These are phyloP conservation scores for Isurus oxyrinchus DNA, from an alignment of 2,113 vertebrate genomes.

Conservation along the genomic window DNA sequence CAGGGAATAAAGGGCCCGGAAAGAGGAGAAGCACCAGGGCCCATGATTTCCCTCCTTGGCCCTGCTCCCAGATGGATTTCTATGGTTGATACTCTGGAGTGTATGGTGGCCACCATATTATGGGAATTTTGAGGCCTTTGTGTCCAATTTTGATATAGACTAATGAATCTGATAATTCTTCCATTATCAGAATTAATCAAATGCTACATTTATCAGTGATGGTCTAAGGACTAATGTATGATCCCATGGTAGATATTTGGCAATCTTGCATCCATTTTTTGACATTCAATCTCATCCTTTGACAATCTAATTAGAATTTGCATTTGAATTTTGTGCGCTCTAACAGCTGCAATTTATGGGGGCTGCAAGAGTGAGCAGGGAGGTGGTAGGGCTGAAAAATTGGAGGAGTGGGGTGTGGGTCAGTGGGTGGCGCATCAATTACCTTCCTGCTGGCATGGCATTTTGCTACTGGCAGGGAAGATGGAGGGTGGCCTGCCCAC, in stretches of 20 bases:
- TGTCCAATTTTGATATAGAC: background rate
- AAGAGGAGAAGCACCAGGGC: too few relatives aligned
- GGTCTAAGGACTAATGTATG: background rate
- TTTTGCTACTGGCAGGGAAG: too few relatives aligned
- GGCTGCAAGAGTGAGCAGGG: too few relatives aligned
- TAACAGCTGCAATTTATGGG: background rate
- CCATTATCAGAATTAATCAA: background rate
- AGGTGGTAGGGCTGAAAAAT: too few relatives aligned
- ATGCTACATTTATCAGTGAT: background rate
- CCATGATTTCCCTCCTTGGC: too few relatives aligned
- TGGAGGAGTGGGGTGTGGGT: too few relatives aligned
- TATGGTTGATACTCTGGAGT: background rate
- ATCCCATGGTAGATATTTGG: background rate
- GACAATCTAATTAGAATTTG: background rate
- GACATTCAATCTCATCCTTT: background rate
- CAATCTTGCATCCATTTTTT: background rate
- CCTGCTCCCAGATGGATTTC: background rate
- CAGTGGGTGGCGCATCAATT: too few relatives aligned
- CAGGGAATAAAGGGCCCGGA: too few relatives aligned
- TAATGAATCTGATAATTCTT: background rate
- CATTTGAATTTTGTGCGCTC: background rate
- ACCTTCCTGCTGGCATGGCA: too few relatives aligned
- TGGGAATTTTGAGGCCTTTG: background rate
- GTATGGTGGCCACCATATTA: background rate
- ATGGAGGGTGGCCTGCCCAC: too few relatives aligned